Evolutionary conservation across 2,888 invertebrate species (phyloP).

Genomic region (Leucophenga maculata): DNA sequence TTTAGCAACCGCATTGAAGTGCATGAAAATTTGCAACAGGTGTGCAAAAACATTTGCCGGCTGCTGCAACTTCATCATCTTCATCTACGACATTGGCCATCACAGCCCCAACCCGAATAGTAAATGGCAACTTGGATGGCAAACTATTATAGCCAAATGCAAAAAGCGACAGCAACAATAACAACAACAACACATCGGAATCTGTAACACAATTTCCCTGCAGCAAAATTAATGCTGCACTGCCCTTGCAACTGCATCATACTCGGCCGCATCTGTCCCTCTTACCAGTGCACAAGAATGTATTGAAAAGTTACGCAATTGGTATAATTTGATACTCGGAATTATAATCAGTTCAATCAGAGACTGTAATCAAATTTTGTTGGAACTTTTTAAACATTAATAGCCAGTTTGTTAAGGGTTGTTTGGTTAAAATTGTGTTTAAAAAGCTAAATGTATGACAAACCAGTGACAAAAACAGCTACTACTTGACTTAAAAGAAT

Average conservation of each 20-base stretch:
- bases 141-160: constrained; percentile 19
- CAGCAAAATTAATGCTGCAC: constrained; percentile 41
- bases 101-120: constrained; percentile 16
- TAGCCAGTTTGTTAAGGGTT: no score
- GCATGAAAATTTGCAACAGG: constrained; percentile 64
- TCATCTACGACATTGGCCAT: constrained; percentile 10
- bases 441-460: no score
- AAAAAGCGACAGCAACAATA: constrained; percentile 21
- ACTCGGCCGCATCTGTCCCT: background rate
- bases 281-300: background rate
- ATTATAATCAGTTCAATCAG: no score
- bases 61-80: background rate
- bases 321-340: no score
- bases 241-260: constrained; percentile 7
- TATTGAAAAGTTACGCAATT: no score
- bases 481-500: no score
- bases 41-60: constrained; percentile 43
- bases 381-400: no score
- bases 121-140: background rate
- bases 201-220: constrained; percentile 57
- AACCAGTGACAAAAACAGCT: no score
- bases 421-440: no score
- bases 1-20: constrained; percentile 47
- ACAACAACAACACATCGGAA: constrained; percentile 36
- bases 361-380: no score